These are phyloP conservation scores for Diadema setosum DNA, from an alignment of 35 echinoderm and acorn worm genomes.

Conservation along the genomic window DNA sequence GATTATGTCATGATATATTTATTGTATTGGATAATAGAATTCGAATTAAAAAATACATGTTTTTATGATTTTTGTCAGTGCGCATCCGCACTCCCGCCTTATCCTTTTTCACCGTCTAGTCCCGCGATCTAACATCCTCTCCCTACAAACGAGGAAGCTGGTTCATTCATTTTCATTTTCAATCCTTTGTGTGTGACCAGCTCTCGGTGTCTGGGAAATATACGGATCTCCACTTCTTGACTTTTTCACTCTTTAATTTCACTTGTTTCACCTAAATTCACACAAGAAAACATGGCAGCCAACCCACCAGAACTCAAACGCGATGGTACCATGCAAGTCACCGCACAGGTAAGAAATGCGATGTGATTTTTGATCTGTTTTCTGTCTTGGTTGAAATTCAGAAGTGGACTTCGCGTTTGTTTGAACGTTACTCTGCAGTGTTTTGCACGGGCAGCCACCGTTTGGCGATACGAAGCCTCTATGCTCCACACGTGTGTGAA, in stretches of 20 bases:
- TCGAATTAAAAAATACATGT: no score
- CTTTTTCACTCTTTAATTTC: background rate
- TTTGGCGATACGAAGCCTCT: background rate
- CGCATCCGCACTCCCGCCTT: no score
- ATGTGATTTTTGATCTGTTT: background rate
- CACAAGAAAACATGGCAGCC: conserved; percentile 13
- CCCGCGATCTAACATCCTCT: background rate
- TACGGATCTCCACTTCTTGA: background rate
- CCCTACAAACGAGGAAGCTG: background rate
- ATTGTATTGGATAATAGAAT: no score
- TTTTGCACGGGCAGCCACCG: background rate
- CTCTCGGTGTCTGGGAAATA: background rate
- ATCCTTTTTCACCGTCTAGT: background rate
- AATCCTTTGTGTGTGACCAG: conserved; percentile 21
- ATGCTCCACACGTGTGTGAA: background rate
- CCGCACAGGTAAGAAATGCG: background rate
- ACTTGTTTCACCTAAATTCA: background rate
- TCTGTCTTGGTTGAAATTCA: conserved; percentile 10
- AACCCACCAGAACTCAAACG: conserved; percentile 26
- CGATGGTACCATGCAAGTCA: conserved; percentile 41
- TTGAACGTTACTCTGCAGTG: background rate
- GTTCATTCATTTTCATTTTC: conserved; percentile 17
- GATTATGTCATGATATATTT: no score
- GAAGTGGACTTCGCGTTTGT: background rate
- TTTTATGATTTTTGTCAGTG: no score